Base-by-base conservation (phyloP, 2,888 invertebrate genomes). In the Erannis defoliaria region DNA sequence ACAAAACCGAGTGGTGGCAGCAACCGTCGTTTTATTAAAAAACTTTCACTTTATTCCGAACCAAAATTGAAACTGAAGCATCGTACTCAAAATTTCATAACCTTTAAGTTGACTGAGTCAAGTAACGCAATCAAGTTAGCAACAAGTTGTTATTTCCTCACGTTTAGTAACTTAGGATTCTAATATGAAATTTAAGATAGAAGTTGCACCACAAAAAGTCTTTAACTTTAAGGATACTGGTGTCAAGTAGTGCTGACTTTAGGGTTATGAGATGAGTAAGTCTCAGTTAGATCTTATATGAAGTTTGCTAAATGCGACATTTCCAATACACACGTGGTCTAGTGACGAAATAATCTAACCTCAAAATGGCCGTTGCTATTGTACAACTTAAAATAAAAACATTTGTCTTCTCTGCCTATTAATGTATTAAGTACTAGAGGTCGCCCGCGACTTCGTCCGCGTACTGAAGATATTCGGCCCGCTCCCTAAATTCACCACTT, bases 1-100 rank as follows among this genome's bases (percentile, higher is more conserved):
- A 43, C 19, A 46, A 1, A 29, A 29, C n/a, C n/a, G 46, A 31
- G 31, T 31, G 16, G 31, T 26, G 16, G 26, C 9, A 14, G 9
- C 48, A 40, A 40, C 51, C 6, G 19, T 19, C 21, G 53, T 50
- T 51, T 54, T 55, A 55, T 57, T 56, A 55, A 54, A 54, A 57
- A 62, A 59, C 33, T 59, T 57, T n/a, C n/a, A 8, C 21, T 21
- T 19, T 33, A 31, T 45, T 40, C 46, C 18, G 1, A 33, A 33
- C 58, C 31, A 35, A 43, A 51, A 53, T 59, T 46, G 38, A 46
- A 53, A 23, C 40, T 33, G 40, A 51, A 21, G 31, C 50, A 37
- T 45, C 50, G 50, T 14, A 40, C 37, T 60, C 23, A 31, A 60
- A 54, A 54, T 49, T 60, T 49, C 42, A 55, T 61, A 55, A 61